Evolutionary conservation across 2,113 vertebrate species (phyloP).

Genomic region (Edolisoma coerulescens): DNA sequence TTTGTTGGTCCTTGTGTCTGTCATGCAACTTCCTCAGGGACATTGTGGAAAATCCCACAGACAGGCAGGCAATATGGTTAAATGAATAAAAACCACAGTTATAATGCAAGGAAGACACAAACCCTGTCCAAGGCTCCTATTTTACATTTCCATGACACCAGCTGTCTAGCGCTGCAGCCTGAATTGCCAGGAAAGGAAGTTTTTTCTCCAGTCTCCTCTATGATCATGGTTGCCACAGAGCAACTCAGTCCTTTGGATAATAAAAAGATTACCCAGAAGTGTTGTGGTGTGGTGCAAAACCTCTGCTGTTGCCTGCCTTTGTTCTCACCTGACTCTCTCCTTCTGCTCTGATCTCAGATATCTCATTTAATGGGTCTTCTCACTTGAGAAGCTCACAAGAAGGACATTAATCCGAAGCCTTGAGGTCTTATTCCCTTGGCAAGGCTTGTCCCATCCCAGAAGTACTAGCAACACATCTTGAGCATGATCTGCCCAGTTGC

Average conservation of each 20-base stretch:
- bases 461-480: neutral
- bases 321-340: neutral
- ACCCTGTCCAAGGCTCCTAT: neutral
- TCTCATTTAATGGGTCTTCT: neutral
- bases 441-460: neutral
- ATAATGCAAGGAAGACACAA: neutral
- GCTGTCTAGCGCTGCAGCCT: neutral
- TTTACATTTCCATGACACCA: neutral
- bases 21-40: neutral
- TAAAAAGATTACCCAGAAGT: fast-evolving
- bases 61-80: neutral
- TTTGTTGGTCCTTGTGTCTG: neutral
- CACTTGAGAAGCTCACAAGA: neutral
- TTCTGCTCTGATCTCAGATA: neutral
- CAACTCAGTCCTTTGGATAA: neutral
- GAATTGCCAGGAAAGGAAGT: neutral
- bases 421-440: neutral
- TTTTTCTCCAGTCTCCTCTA: neutral
- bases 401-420: fast-evolving
- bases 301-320: neutral
- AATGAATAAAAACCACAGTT: neutral
- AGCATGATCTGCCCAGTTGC: neutral
- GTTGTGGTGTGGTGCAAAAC: neutral
- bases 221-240: neutral
- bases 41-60: neutral